A percentile compares a stretch with the other conserved stretches of the same genome.
Evolutionary conservation across 2,888 invertebrate genomes (phyloP).

Genomic region (Thera obeliscata): DNA sequence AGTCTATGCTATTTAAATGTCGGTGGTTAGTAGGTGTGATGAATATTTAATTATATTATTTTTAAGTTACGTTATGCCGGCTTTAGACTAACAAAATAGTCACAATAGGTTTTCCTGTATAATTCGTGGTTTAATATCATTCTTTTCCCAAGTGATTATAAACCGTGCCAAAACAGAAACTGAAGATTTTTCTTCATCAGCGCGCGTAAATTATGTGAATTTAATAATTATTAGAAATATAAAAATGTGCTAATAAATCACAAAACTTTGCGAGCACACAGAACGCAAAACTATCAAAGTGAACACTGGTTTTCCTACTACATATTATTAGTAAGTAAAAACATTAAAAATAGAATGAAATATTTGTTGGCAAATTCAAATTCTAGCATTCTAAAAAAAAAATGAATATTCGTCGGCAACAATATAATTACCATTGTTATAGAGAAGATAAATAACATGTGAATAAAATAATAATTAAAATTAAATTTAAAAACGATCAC

Average conservation of each 20-base stretch:
- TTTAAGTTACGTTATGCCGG: not conserved
- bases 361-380: not conserved
- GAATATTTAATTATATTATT: not conserved
- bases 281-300: not conserved
- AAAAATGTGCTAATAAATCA: not conserved
- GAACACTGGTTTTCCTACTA: not conserved
- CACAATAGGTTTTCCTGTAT: not conserved
- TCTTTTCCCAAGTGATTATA: too few species aligned
- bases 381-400: not conserved
- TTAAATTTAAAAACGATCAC: not conserved
- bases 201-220: not conserved
- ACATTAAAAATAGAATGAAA: not conserved
- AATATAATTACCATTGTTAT: not conserved
- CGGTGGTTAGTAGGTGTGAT: conserved; percentile 59
- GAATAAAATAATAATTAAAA: not conserved
- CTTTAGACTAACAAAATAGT: not conserved
- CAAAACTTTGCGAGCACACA: not conserved
- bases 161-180: too few species aligned
- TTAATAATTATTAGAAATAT: too few species aligned
- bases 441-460: not conserved
- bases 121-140: too few species aligned
- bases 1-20: conserved; percentile 69
- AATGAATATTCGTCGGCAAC: not conserved
- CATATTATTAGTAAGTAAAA: not conserved
- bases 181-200: too few species aligned